Percentiles rank a stretch among this genome's conserved stretches.
Conservation (phyloP, 2,888 invertebrate genomes). For the Choreutis nemorana region DNA sequence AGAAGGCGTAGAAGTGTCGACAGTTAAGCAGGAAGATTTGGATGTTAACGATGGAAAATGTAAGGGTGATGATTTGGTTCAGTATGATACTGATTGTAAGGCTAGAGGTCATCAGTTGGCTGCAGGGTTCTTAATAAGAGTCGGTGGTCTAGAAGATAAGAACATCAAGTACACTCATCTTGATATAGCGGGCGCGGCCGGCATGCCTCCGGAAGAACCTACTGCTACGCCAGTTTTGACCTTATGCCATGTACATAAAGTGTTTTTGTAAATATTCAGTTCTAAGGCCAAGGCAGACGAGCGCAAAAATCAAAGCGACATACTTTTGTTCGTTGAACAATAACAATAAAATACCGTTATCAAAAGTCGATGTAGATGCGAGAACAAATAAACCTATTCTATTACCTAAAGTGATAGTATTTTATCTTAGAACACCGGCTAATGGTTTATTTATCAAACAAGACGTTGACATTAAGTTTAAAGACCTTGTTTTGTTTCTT, state of each 20-base stretch:
- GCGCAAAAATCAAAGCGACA: no score
- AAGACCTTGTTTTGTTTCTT: no score
- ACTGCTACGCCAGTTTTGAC: constrained; percentile 76
- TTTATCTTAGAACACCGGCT: no score
- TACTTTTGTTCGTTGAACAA: no score
- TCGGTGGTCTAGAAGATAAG: constrained; percentile 80
- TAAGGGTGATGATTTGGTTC: constrained; percentile 82
- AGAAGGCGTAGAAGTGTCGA: constrained; percentile 82
- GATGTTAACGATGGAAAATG: constrained; percentile 70
- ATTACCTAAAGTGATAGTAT: no score
- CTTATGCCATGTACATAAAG: constrained; percentile 58
- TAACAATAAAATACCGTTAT: no score
- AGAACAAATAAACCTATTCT: no score
- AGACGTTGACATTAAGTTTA: no score
- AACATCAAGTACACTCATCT: constrained; percentile 82
- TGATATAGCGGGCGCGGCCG: constrained; percentile 79
- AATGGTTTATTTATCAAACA: no score
- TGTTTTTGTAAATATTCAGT: constrained; percentile 33
- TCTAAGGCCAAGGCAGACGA: no score
- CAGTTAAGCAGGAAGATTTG: constrained; percentile 74
- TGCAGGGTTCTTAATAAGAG: constrained; percentile 76
- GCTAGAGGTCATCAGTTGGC: constrained; percentile 57
- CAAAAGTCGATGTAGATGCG: no score
- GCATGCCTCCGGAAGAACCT: constrained; percentile 71
- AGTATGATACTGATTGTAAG: constrained; percentile 36